Conservation (phyloP, 2,797 vertebrate species). For the Dendrocincla tyrannina region DNA sequence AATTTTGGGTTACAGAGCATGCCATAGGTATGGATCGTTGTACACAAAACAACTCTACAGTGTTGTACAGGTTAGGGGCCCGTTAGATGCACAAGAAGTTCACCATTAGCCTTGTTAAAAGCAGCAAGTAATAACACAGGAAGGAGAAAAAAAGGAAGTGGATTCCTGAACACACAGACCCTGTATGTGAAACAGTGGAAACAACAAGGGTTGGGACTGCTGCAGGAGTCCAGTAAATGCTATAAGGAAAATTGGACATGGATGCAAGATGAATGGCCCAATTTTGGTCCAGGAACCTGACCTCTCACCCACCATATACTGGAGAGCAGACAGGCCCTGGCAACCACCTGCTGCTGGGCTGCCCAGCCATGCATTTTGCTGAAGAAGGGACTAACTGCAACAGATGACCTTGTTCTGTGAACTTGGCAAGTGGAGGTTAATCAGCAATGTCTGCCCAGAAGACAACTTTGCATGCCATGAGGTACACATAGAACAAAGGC, state of each 20-base stretch:
- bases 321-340: not conserved
- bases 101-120: not conserved
- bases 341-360: fast-evolving
- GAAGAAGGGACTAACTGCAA: not conserved
- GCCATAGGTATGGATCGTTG: not conserved
- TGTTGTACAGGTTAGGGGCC: not conserved
- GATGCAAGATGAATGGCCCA: not conserved
- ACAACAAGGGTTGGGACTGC: not conserved
- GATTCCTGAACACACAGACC: not conserved
- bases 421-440: not conserved
- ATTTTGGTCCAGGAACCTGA: not conserved
- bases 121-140: not conserved
- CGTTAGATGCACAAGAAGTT: not conserved
- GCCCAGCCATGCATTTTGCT: not conserved
- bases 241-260: fast-evolving
- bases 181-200: not conserved
- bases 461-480: not conserved
- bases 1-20: not conserved
- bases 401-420: not conserved
- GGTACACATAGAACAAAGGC: not conserved
- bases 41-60: not conserved
- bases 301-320: not conserved
- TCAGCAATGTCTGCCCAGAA: not conserved
- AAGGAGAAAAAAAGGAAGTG: not conserved
- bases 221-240: not conserved